Conservation (phyloP, 2,113 vertebrate genomes). For the Zingel zingel region DNA sequence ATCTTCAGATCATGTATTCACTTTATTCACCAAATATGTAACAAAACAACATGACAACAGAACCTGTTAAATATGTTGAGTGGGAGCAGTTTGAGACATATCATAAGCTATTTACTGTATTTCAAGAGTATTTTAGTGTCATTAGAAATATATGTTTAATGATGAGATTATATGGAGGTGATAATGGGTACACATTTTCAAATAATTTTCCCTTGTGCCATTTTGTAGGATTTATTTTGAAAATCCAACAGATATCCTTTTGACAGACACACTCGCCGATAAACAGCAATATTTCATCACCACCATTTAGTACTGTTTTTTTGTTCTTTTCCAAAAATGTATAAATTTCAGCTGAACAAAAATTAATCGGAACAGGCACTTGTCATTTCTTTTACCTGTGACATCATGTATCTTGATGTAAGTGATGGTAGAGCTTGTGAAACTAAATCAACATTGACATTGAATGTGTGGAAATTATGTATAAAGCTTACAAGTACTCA, state of each 20-base stretch:
- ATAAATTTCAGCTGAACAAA: not conserved
- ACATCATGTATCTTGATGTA: not conserved
- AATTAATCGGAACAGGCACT: not conserved
- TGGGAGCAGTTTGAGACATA: not conserved
- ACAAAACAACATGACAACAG: not conserved
- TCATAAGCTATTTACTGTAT: not conserved
- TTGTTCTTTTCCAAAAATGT: not conserved
- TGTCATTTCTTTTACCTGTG: not conserved
- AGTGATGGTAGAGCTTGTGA: not conserved
- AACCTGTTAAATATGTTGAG: too few relatives aligned
- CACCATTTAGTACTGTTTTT: not conserved
- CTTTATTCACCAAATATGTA: not conserved
- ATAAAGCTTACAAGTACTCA: not conserved
- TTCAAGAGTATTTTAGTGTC: not conserved
- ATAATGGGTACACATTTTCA: not conserved
- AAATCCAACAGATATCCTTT: not conserved
- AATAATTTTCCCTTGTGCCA: not conserved
- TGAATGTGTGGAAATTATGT: not conserved
- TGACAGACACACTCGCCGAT: not conserved
- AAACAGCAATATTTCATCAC: constrained; percentile 1
- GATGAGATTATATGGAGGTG: not conserved
- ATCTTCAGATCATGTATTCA: not conserved
- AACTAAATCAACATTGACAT: too few relatives aligned
- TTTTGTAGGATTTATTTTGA: not conserved
- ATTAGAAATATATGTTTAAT: not conserved